Conservation (phyloP, 2,797 vertebrate species). For the Mormyrops attenuatus region DNA sequence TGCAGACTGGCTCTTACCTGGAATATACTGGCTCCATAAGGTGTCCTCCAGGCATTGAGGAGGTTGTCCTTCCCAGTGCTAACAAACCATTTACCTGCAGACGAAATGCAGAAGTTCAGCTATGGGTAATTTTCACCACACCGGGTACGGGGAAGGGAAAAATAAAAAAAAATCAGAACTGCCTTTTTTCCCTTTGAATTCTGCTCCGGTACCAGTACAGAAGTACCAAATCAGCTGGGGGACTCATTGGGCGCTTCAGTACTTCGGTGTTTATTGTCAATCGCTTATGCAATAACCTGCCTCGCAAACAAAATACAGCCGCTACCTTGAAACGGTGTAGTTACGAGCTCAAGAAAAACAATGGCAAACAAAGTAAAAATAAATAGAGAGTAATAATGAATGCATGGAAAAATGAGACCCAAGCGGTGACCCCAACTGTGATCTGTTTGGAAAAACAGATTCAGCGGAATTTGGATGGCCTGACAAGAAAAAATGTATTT, state of each 20-base stretch:
- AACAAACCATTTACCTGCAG: slow-evolving; percentile 76
- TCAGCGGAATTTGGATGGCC: background rate
- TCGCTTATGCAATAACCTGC: background rate
- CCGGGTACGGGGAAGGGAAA: no score
- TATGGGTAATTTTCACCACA: background rate
- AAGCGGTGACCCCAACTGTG: background rate
- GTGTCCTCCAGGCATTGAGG: slow-evolving; percentile 75
- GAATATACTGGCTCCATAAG: slow-evolving; percentile 76
- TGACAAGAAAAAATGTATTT: background rate
- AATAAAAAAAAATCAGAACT: background rate
- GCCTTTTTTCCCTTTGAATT: background rate
- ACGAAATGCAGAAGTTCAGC: background rate
- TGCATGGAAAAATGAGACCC: background rate
- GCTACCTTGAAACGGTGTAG: background rate
- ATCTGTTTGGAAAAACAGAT: background rate
- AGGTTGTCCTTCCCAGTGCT: slow-evolving; percentile 80
- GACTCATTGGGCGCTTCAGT: background rate
- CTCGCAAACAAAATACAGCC: background rate
- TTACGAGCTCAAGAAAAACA: background rate
- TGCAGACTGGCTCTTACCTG: slow-evolving; percentile 55
- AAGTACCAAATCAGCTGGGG: background rate
- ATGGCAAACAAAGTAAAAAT: background rate
- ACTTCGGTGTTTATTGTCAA: background rate
- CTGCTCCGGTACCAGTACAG: background rate
- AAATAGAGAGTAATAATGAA: background rate